Base-by-base conservation (phyloP, 2,797 vertebrate species). In the Rhinichthys osculus region DNA sequence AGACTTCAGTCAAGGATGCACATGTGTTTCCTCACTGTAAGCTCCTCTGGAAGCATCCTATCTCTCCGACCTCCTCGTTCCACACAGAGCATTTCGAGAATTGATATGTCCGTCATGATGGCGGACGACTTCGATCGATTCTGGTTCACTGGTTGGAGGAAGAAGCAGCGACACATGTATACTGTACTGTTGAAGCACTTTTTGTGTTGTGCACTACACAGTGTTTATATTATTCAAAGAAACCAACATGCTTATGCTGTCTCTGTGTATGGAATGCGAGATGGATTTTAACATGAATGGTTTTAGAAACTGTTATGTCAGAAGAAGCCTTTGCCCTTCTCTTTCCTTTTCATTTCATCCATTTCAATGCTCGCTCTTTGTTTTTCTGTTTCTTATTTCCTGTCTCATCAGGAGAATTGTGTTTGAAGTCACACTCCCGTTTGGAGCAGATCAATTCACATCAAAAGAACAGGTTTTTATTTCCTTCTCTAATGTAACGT, bases 381-480 rank as follows among this genome's bases (percentile, higher is more conserved):
- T 66, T 66, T 81, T 35, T 78, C 23, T 42, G 17, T 30, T 50
- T 40, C 16, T 27, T 47, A 23, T 78, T 76, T 76, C 21, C 21
- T 27, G 38, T 76, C 71, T 66, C 57, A 66, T 42, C 57, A 21
- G 54, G 54, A 64, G 57, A 76, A 66, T 52, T 83, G 81, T 7
- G 59, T 83, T 83, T 76, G 82, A 83, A 66, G 82, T 76, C 82
- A 76, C 71, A 83, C 81, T 83, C 54, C 11, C 4, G 40, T 62
- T 83, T 59, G 27, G 27, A 83, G 73, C 40, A 44, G 21, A 27
- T 83, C 27, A 62, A 17, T 83, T 83, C 57, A 64, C 11, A 74
- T 66, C 42, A 74, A 64, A 62, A 66, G 57, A 9, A 50, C 54
- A 50, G 30, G 14, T 35, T 64, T 35, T 17, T 35, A 83, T 62